phyloP scores from a whole-genome alignment of 2,113 vertebrate genomes.

The Rousettus leschenaultii region DNA sequence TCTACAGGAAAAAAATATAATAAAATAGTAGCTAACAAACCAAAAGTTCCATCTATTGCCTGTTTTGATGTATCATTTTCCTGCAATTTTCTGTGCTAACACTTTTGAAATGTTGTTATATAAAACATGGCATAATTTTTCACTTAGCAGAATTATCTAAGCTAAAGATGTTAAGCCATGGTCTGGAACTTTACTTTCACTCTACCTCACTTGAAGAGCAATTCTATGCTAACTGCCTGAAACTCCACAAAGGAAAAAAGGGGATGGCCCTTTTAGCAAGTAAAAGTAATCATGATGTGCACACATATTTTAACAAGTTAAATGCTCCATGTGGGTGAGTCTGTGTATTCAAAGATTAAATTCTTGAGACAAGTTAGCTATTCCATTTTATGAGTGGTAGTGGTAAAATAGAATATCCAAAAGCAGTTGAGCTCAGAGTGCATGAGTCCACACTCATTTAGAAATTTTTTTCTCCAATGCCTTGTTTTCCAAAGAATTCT shows the following conservation, averaged over 20 bases:
- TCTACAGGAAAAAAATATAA: conserved; percentile 21
- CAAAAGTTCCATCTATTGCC: neutral
- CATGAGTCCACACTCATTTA: neutral
- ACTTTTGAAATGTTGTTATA: neutral
- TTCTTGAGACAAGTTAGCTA: neutral
- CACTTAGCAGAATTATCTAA: conserved; percentile 24
- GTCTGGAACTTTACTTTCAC: conserved; percentile 40
- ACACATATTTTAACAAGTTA: neutral
- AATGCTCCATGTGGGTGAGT: neutral
- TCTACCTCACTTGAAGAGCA: conserved; percentile 26
- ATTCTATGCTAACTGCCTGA: conserved; percentile 5
- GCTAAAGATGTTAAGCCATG: neutral
- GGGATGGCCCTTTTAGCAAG: neutral
- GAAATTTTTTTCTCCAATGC: neutral
- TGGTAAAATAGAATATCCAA: neutral
- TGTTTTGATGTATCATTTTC: conserved; percentile 41
- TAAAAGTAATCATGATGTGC: neutral
- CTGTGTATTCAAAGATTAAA: conserved; percentile 7
- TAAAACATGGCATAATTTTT: conserved; percentile 11
- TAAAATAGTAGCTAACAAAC: neutral
- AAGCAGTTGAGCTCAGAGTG: neutral
- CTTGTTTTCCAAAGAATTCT: neutral
- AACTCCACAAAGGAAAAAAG: neutral
- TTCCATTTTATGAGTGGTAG: neutral
- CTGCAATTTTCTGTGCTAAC: neutral